Base-by-base conservation (phyloP, 1,140 invertebrate genomes). In the Drosophila insularis region DNA sequence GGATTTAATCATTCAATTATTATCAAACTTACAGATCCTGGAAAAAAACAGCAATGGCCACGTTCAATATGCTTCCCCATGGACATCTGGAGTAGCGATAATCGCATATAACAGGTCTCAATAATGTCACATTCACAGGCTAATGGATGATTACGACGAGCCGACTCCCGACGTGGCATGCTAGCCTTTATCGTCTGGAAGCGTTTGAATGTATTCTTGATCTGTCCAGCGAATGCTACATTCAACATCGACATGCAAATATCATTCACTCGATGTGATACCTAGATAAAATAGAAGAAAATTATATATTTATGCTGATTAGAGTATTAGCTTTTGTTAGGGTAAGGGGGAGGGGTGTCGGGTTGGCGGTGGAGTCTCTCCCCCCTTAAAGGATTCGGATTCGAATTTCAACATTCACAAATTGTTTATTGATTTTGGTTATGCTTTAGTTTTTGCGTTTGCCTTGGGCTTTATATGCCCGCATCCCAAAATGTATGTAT, bases 41-140 rank as follows among this genome's bases (percentile, higher is more conserved):
- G 96, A 92, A 98, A 97, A 91, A 98, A 98, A 92, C 96, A 97
- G 86, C 96, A 97, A 92, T 97, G 96, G 91, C 96, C 97, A 75
- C 96, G 94, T 92, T 97, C 97, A 81, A 98, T 97, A 86, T 98
- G 97, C 92, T 97, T 97, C 8, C 97, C 97, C 93, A 98, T 97
- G 19, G 96, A 96, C 96, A 97, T 97, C 92, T 97, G 96, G 43
- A 98, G 92, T 50, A 98, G 92, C 39, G 96, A 96, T 6, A 98
- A 93, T 63, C 97, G 93, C 97, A 97, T 97, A 81, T 97, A 96
- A 56, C 97, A 92, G 7, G 96, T 97, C 93, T 98, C 97, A 81
- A 97, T 95, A 61, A 98, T 97, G 91, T 98, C 97, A 55, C 95
- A 96, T 92, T 97, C 96, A 90, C 96, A 96, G 31, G 96, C 96